These are phyloP conservation scores for Antheraea assamensis DNA, from an alignment of 2,888 invertebrate species.

Conservation along the genomic window DNA sequence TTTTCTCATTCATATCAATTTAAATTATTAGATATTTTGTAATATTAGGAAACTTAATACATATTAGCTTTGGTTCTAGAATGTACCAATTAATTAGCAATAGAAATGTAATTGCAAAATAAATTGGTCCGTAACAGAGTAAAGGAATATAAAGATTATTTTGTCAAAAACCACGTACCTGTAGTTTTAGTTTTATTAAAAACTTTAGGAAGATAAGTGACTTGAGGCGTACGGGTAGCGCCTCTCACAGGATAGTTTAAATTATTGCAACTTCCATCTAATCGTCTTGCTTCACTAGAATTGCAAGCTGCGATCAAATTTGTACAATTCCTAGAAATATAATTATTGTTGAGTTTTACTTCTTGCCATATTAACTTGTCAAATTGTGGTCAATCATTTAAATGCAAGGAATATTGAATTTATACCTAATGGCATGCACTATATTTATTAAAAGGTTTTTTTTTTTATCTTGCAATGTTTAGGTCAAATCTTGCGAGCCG, in stretches of 20 bases:
- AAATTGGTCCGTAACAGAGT: too few relatives aligned
- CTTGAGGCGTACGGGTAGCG: conserved; percentile 41
- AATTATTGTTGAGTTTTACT: neutral
- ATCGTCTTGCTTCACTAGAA: conserved; percentile 43
- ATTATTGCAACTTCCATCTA: conserved; percentile 57
- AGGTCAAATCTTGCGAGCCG: too few relatives aligned
- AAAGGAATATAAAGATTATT: neutral
- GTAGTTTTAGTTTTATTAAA: conserved; percentile 31
- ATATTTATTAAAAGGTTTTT: too few relatives aligned
- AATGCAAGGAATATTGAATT: too few relatives aligned
- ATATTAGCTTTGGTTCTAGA: too few relatives aligned
- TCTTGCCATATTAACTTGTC: neutral
- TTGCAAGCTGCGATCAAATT: conserved; percentile 42
- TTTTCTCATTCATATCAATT: too few relatives aligned
- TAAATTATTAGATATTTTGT: too few relatives aligned
- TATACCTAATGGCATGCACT: too few relatives aligned
- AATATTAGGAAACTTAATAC: too few relatives aligned
- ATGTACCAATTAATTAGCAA: too few relatives aligned
- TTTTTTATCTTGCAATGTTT: too few relatives aligned
- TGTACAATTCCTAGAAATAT: conserved; percentile 48
- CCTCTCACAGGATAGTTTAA: conserved; percentile 44
- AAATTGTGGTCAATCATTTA: neutral
- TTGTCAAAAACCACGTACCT: conserved; percentile 30
- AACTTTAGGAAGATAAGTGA: conserved; percentile 40
- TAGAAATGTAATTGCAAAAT: too few relatives aligned